Base-by-base conservation (phyloP, 2,797 vertebrate species). In the Sphenopsis melanotis region DNA sequence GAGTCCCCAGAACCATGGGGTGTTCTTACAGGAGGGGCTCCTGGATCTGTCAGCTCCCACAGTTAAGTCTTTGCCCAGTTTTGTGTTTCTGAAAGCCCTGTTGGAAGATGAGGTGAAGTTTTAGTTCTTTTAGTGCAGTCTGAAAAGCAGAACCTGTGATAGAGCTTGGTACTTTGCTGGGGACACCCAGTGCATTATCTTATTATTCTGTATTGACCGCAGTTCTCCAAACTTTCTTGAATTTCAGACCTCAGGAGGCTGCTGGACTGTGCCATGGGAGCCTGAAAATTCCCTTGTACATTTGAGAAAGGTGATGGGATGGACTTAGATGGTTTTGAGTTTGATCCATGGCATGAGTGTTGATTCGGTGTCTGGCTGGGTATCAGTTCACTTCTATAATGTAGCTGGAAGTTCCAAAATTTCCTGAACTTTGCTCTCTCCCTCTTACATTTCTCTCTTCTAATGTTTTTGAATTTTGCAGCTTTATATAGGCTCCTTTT, bases 401-500 rank as follows among this genome's bases (percentile, higher is more conserved):
- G 8, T 23, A 47, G 49, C 44, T 70, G 49, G 19, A 11, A 44
- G 26, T 61, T 90, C 20, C 46, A 82, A 30, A 78, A 63, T 78
- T 74, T 52, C 47, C 32, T 0, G 0, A 50, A 22, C 60, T 74
- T 89, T 64, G 26, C n/a, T 26, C 63, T 85, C 24, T 87, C n/a
- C 32, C 18, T 78, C 22, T 75, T 64, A 12, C 2, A 12, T 63
- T 68, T 59, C 53, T 89, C 32, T 78, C n/a, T 75, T 83, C 41
- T 34, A 15, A 64, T 83, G 63, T 64, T 93, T 83, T 84, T 87
- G 56, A 90, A 47, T 91, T 81, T 57, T 83, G 63, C 19, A 89
- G 74, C 88, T 95, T 95, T 90, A 72, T 95, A 90, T 90, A 96
- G 90, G 41, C 42, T 90, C 9, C n/a, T 91, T 84, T 86, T 90